Percentiles rank a stretch among this genome's conserved stretches.
Evolutionary conservation across 92 coral and sea anemone species (phyloP).

Genomic region (Scolanthus callimorphus): DNA sequence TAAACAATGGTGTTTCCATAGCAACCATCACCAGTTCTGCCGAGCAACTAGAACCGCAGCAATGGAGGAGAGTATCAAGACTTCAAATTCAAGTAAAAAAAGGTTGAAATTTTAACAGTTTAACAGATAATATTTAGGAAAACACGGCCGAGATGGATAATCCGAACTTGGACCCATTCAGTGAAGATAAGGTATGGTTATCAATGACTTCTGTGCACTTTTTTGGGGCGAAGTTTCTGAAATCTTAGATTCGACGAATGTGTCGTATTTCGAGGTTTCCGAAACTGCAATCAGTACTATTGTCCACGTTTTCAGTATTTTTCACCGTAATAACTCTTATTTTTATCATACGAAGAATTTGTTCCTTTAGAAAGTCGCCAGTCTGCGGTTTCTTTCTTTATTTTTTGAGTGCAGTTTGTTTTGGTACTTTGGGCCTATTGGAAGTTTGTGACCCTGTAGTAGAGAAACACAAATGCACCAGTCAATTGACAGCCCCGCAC

Average conservation of each 20-base stretch:
- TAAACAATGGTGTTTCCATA: slow-evolving; percentile 47
- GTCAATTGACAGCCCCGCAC: too few relatives aligned
- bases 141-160: slow-evolving; percentile 3
- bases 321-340: too few relatives aligned
- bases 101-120: neutral
- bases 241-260: neutral
- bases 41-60: too few relatives aligned
- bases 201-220: neutral
- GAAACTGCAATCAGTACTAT: too few relatives aligned
- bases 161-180: slow-evolving; percentile 57
- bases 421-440: too few relatives aligned
- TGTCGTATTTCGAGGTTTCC: neutral
- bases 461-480: neutral
- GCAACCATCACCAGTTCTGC: slow-evolving; percentile 12
- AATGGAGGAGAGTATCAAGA: neutral
- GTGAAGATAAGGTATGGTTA: slow-evolving; percentile 80
- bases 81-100: neutral
- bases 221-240: neutral
- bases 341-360: too few relatives aligned
- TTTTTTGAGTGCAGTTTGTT: too few relatives aligned
- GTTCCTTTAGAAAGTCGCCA: too few relatives aligned
- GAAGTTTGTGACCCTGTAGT: too few relatives aligned
- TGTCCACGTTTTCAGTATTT: too few relatives aligned
- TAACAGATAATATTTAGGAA: neutral
- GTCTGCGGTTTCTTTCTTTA: neutral